Evolutionary conservation across 2,113 vertebrate genomes (phyloP).

Genomic region (Phocoena phocoena): DNA sequence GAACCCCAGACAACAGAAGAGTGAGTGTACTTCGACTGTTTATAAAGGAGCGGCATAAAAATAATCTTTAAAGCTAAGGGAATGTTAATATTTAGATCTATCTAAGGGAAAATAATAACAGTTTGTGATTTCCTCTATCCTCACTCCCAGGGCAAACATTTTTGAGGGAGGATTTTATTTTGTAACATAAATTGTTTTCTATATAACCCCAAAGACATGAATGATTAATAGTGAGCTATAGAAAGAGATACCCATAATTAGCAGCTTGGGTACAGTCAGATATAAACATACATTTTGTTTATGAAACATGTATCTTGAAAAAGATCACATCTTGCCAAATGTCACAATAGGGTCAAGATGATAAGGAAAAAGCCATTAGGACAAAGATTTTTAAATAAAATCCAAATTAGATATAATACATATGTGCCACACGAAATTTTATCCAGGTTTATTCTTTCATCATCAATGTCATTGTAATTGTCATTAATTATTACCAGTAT

Average conservation of each 20-base stretch:
- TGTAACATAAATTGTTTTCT: slow-evolving; percentile 72
- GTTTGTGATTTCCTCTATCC: slow-evolving; percentile 68
- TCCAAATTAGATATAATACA: neutral
- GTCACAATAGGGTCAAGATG: slow-evolving; percentile 32
- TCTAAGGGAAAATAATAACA: slow-evolving; percentile 66
- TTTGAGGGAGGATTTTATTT: slow-evolving; percentile 64
- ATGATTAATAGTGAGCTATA: slow-evolving; percentile 64
- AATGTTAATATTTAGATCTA: slow-evolving; percentile 80
- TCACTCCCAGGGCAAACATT: slow-evolving; percentile 60
- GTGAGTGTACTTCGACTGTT: slow-evolving; percentile 50
- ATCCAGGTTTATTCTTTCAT: neutral
- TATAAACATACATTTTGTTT: slow-evolving; percentile 71
- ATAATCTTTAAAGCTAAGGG: slow-evolving; percentile 75
- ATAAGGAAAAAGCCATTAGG: slow-evolving; percentile 6
- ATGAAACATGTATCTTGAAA: slow-evolving; percentile 27
- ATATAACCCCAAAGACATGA: slow-evolving; percentile 60
- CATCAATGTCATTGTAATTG: neutral
- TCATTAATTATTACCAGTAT: neutral
- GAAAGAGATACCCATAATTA: slow-evolving; percentile 59
- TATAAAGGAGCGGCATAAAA: slow-evolving; percentile 72
- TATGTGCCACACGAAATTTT: neutral
- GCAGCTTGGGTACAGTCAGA: slow-evolving; percentile 58
- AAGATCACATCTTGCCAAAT: slow-evolving; percentile 31
- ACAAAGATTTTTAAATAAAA: slow-evolving; percentile 55
- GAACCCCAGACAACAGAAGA: slow-evolving; percentile 57